phyloP scores from a whole-genome alignment of 2,888 invertebrate species.

The Cryptocheilus praepositus region DNA sequence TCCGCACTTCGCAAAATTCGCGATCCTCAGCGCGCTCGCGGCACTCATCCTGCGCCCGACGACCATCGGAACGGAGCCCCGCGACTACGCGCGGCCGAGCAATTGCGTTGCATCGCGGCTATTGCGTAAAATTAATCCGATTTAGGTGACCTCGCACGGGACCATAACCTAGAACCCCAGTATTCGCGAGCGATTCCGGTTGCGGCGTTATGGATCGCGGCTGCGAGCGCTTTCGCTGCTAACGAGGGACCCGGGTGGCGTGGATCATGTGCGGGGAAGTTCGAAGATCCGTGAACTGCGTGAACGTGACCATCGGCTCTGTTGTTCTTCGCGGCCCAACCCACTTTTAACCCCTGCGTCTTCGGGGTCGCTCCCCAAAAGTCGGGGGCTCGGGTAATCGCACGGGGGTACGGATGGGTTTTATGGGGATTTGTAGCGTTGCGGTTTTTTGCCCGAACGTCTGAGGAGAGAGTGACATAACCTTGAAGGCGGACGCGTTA shows the following conservation, averaged over 20 bases:
- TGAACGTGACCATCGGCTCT: not conserved
- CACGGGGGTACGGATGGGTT: no score
- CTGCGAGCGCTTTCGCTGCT: conserved; percentile 6
- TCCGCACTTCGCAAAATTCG: conserved; percentile 58
- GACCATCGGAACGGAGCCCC: conserved; percentile 41
- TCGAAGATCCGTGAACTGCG: not conserved
- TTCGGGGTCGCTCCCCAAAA: conserved; percentile 28
- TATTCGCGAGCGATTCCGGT: conserved; percentile 31
- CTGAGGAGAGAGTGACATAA: conserved; percentile 28
- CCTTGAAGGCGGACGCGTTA: conserved; percentile 22
- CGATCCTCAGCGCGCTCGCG: conserved; percentile 64
- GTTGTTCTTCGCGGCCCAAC: conserved; percentile 49
- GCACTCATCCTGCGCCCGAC: conserved; percentile 55
- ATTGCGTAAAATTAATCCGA: conserved; percentile 74
- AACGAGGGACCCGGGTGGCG: not conserved
- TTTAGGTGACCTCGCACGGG: conserved; percentile 71
- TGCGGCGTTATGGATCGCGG: conserved; percentile 26
- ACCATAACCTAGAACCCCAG: conserved; percentile 60
- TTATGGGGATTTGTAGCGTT: no score
- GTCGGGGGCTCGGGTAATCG: no score
- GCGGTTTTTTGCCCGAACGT: not conserved
- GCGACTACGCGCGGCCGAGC: conserved; percentile 46
- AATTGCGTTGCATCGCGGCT: conserved; percentile 63
- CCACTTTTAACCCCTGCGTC: conserved; percentile 43
- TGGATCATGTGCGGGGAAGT: conserved; percentile 23